Percentiles rank a stretch among this genome's conserved stretches.
These are phyloP conservation scores for Arrhamphus sclerolepis DNA, from an alignment of 2,797 vertebrate genomes.

Conservation along the genomic window DNA sequence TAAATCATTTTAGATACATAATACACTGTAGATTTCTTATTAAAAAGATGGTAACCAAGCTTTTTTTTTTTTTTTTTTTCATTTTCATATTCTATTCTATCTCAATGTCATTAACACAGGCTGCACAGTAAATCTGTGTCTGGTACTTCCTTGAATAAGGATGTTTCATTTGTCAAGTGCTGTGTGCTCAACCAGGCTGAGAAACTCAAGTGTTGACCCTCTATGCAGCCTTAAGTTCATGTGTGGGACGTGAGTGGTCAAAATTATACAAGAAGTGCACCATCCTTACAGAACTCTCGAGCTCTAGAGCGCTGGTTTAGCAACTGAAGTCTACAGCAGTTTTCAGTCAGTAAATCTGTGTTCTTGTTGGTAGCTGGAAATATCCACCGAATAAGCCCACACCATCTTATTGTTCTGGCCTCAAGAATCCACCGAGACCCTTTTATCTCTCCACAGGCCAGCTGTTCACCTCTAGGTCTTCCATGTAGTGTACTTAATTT, in stretches of 20 bases:
- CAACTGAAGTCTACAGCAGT: constrained; percentile 11
- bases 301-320: constrained; percentile 24
- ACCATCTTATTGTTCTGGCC: constrained; percentile 12
- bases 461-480: constrained; percentile 1
- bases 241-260: constrained; percentile 24
- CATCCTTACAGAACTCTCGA: constrained; percentile 1
- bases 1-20: too few relatives aligned
- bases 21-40: too few relatives aligned
- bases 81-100: too few relatives aligned
- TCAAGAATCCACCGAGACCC: constrained; percentile 23
- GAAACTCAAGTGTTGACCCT: constrained; percentile 4
- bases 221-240: constrained; percentile 1
- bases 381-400: constrained; percentile 33
- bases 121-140: constrained; percentile 3
- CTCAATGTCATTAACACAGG: not conserved
- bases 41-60: too few relatives aligned
- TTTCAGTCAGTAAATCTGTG: constrained; percentile 38
- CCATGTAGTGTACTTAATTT: not conserved
- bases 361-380: constrained; percentile 60
- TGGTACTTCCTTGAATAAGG: constrained; percentile 23
- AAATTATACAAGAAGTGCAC: constrained; percentile 35
- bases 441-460: not conserved
- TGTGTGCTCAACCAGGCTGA: not conserved
- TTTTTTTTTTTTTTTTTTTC: too few relatives aligned
- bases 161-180: not conserved